These are phyloP conservation scores for Erethizon dorsatum DNA, from an alignment of 2,797 vertebrate genomes.

Conservation along the genomic window DNA sequence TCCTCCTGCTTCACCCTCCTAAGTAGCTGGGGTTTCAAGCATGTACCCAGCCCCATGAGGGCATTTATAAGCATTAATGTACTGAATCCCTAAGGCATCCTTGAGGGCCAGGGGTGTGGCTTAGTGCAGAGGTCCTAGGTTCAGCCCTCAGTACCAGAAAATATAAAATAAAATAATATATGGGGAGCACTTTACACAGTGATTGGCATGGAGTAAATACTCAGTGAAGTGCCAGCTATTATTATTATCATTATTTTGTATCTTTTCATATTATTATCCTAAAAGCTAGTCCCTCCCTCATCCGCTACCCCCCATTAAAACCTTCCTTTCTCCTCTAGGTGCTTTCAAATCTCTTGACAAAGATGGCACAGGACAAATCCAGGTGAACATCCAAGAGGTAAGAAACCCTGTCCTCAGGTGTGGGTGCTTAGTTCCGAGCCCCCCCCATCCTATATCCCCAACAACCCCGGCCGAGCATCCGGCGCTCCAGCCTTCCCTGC, in stretches of 20 bases:
- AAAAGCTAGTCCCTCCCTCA: not conserved
- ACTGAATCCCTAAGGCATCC: not conserved
- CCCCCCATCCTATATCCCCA: not conserved
- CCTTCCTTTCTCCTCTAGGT: constrained; percentile 82
- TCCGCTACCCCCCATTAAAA: too few species aligned
- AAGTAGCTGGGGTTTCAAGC: not conserved
- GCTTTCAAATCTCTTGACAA: constrained; percentile 96
- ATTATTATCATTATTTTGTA: not conserved
- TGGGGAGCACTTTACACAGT: not conserved
- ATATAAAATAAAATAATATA: not conserved
- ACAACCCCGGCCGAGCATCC: not conserved
- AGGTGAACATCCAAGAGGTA: constrained; percentile 95
- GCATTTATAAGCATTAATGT: not conserved
- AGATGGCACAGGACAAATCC: constrained; percentile 91
- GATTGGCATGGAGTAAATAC: not conserved
- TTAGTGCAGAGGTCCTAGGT: not conserved
- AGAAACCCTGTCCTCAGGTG: not conserved
- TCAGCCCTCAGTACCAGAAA: not conserved
- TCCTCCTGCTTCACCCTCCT: not conserved
- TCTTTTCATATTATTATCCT: not conserved
- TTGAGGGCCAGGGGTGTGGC: not conserved
- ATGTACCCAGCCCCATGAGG: not conserved
- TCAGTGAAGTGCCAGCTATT: not conserved
- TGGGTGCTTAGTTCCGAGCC: not conserved
- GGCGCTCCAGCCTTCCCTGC: not conserved